Evolutionary conservation across 2,888 invertebrate genomes (phyloP).

Genomic region (Dasysyrphus tricinctus): DNA sequence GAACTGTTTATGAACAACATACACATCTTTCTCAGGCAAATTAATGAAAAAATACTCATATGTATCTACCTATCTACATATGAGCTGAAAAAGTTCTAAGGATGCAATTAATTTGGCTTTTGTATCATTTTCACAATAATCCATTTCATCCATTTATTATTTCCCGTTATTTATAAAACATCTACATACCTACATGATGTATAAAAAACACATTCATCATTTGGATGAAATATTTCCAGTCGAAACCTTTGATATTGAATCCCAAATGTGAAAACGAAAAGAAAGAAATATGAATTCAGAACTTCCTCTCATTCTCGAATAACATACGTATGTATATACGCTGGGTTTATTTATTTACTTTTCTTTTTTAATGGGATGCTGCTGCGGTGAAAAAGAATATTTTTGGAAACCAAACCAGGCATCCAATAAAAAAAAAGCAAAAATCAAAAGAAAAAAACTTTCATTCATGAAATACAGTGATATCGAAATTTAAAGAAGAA

Average conservation of each 20-base stretch:
- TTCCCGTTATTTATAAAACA: too few relatives aligned
- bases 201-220: slow-evolving; percentile 10
- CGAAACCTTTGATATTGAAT: slow-evolving; percentile 51
- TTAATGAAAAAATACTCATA: too few relatives aligned
- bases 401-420: slow-evolving; percentile 37
- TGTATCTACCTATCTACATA: too few relatives aligned
- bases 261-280: background rate
- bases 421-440: background rate
- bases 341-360: slow-evolving; percentile 42
- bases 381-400: slow-evolving; percentile 26
- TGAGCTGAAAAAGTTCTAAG: too few relatives aligned
- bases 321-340: background rate
- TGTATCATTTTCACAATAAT: too few relatives aligned
- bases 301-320: background rate
- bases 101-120: too few relatives aligned
- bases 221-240: slow-evolving; percentile 36
- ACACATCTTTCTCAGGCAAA: too few relatives aligned
- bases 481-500: slow-evolving; percentile 34
- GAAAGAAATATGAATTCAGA: background rate
- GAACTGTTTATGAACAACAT: too few relatives aligned
- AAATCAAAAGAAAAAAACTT: slow-evolving; percentile 15
- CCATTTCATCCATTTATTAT: too few relatives aligned
- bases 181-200: background rate
- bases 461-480: slow-evolving; percentile 54
- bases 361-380: slow-evolving; percentile 28